Conservation (phyloP, 2,888 invertebrate species). For the Cataglyphis livida region DNA sequence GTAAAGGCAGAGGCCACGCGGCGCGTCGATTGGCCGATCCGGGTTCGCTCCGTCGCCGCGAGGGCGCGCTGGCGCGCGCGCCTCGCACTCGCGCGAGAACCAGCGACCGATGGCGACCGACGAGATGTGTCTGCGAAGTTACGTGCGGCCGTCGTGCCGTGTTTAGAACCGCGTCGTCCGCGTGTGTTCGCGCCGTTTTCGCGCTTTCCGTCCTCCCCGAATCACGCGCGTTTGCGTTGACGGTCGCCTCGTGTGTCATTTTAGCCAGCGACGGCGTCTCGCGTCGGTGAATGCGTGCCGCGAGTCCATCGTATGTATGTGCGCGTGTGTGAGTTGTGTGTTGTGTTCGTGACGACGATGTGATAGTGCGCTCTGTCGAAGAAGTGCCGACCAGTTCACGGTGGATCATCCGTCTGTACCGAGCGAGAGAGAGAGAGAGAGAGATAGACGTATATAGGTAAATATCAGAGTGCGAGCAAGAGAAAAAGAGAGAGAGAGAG, state of each 20-base stretch:
- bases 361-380: constrained; percentile 54
- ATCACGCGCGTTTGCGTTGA: background rate
- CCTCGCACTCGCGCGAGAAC: constrained; percentile 72
- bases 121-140: constrained; percentile 70
- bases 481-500: constrained; percentile 37
- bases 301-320: constrained; percentile 49
- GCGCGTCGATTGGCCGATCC: constrained; percentile 78
- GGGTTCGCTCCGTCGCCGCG: constrained; percentile 58
- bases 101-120: constrained; percentile 73
- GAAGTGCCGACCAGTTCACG: constrained; percentile 70
- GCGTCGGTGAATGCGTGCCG: constrained; percentile 39
- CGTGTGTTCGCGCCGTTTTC: constrained; percentile 29
- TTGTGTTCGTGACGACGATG: constrained; percentile 47
- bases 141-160: constrained; percentile 61
- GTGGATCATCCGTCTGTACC: constrained; percentile 62
- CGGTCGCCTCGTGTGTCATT: background rate
- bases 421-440: constrained; percentile 7
- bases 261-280: constrained; percentile 5
- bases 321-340: constrained; percentile 38
- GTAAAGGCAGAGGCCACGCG: constrained; percentile 76
- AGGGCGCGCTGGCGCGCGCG: constrained; percentile 69
- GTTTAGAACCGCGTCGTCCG: constrained; percentile 54
- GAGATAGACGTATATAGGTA: constrained; percentile 31
- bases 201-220: constrained; percentile 48
- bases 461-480: constrained; percentile 18